Evolutionary conservation across 2,888 invertebrate genomes (phyloP), one percentile per base, ranked within the genome.

Genomic region (Eugnorisma glareosa): DNA sequence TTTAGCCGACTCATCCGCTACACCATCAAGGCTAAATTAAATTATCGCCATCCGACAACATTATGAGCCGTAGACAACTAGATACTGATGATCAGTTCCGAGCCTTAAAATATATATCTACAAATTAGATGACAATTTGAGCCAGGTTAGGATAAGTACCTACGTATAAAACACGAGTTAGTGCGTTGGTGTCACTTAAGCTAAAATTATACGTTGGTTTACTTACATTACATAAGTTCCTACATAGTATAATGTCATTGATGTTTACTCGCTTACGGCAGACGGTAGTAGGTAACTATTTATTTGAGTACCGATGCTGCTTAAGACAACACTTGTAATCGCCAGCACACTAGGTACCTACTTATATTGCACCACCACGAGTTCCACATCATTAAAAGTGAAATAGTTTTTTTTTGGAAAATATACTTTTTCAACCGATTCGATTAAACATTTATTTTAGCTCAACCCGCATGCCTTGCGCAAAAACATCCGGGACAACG

Each of bases 1-100:
- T 90, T 93, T 91, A 92, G 95, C 93, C 93, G 93, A 95, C 95
- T 96, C 96, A 96, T 95, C 94, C 91, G 84, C 81, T 73, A 85
- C 80, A 86, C 84, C 91, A 90, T 90, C 90, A 88, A 88, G 90
- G 86, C 88, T 92, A 91, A 92, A 92, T 93, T 93, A 90, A 90
- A 92, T 90, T 89, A 86, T 87, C 83, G 81, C 75, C 73, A 81
- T 77, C 81, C 78, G 82, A 86, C 77, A 85, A 83, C 86, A 86
- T 86, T 86, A 88, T 83, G 81, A 74, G 71, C 73, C 63, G 69
- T 63, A 48, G 69, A 59, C 59, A n/a, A n/a, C n/a, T n/a, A n/a
- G n/a, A n/a, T n/a, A 67, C 69, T 69, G 64, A 73, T 77, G 59
- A 73, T 66, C 43, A 79, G 51, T 74, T 71, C 61, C 48, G n/a